Percentiles rank a stretch among this genome's conserved stretches.
These are phyloP conservation scores for Epizoanthus stellaris DNA, from an alignment of 92 coral and sea anemone genomes.

Conservation along the genomic window DNA sequence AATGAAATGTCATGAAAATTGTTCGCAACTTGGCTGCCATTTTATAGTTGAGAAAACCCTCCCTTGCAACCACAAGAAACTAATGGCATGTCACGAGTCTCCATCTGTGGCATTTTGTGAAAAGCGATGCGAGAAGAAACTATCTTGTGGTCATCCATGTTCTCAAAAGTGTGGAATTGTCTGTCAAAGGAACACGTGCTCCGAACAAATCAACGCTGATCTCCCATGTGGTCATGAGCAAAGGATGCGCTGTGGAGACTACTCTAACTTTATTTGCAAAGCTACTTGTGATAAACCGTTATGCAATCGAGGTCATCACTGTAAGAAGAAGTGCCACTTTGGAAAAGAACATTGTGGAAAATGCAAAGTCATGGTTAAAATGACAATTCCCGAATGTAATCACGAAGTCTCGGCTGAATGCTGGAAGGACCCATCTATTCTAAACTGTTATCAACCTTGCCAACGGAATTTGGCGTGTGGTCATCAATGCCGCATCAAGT, in stretches of 20 bases:
- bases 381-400: conserved; percentile 31
- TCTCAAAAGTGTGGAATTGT: conserved; percentile 49
- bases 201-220: conserved; percentile 12
- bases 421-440: background rate
- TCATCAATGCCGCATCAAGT: conserved; percentile 47
- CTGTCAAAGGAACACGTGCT: conserved; percentile 53
- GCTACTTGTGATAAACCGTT: conserved; percentile 20
- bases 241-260: conserved; percentile 44
- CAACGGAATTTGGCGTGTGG: conserved; percentile 44
- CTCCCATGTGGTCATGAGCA: conserved; percentile 53
- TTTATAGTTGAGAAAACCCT: conserved; percentile 49
- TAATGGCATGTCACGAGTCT: conserved; percentile 53
- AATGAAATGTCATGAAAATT: conserved; percentile 42
- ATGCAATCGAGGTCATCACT: conserved; percentile 46
- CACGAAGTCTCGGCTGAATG: conserved; percentile 37
- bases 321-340: conserved; percentile 54
- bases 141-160: conserved; percentile 78
- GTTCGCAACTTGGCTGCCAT: conserved; percentile 16
- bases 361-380: conserved; percentile 8
- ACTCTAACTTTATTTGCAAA: conserved; percentile 42
- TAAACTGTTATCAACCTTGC: conserved; percentile 48
- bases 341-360: conserved; percentile 40
- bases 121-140: conserved; percentile 42
- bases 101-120: conserved; percentile 47
- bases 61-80: conserved; percentile 66